Percentiles rank a stretch among this genome's conserved stretches.
Conservation (phyloP, 2,113 vertebrate genomes). For the Noturus placidus region DNA sequence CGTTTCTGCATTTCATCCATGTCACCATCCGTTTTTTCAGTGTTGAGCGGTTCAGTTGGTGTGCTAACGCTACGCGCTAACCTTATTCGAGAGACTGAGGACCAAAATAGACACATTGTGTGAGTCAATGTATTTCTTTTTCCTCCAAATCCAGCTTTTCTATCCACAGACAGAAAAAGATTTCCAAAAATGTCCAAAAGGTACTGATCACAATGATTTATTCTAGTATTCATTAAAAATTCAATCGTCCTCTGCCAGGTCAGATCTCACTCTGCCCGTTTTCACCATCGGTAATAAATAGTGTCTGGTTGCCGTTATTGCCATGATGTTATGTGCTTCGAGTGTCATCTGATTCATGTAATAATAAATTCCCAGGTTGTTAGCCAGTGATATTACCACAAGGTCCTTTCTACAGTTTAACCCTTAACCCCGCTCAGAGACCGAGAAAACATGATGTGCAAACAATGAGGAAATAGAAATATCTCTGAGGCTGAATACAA, state of each 20-base stretch:
- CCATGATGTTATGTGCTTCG: background rate
- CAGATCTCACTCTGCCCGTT: background rate
- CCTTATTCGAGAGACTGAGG: background rate
- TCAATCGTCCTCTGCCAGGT: background rate
- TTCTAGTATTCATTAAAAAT: background rate
- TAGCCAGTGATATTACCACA: background rate
- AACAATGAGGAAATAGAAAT: background rate
- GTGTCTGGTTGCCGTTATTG: too few species aligned
- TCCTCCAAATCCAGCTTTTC: background rate
- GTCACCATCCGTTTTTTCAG: background rate
- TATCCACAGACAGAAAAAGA: background rate
- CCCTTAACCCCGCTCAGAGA: background rate
- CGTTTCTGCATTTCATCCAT: background rate
- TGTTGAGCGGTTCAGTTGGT: background rate
- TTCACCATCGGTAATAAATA: too few species aligned
- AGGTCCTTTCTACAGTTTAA: background rate
- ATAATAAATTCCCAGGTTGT: constrained; percentile 2
- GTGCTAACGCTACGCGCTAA: background rate
- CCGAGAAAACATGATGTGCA: background rate
- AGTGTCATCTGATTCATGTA: constrained; percentile 17
- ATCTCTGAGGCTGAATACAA: background rate
- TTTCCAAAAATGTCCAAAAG: background rate
- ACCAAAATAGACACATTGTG: background rate
- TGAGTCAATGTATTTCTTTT: background rate
- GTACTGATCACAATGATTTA: background rate